Percentiles rank a stretch among this genome's conserved stretches.
Evolutionary conservation across 92 coral and sea anemone species (phyloP).

Genomic region (Pocillopora meandrina): DNA sequence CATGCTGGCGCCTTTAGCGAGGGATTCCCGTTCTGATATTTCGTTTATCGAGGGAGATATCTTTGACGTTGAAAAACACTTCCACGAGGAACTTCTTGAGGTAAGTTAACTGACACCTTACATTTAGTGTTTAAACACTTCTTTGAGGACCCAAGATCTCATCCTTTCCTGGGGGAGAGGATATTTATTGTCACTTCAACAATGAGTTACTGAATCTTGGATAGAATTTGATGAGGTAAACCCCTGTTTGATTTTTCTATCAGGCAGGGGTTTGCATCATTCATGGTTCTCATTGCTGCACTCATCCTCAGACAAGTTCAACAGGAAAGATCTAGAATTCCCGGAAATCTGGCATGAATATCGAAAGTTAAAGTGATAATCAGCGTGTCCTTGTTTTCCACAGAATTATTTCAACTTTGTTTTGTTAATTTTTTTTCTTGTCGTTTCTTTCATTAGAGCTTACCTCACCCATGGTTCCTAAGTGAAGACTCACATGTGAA

Average conservation of each 20-base stretch:
- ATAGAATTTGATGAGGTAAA: background rate
- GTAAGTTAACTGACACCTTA: background rate
- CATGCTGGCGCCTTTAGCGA: conserved; percentile 37
- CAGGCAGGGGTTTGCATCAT: conserved; percentile 48
- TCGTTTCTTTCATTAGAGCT: conserved; percentile 15
- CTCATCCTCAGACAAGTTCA: too few relatives aligned
- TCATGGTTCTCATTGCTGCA: conserved; percentile 50
- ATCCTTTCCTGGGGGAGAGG: too few relatives aligned
- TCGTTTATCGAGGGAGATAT: conserved; percentile 44
- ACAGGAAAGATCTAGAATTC: too few relatives aligned
- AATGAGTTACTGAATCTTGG: background rate
- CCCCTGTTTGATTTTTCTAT: background rate
- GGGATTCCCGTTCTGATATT: conserved; percentile 19
- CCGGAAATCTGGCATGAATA: too few relatives aligned
- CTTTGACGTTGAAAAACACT: conserved; percentile 13
- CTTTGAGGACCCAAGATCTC: background rate
- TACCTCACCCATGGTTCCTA: conserved; percentile 73
- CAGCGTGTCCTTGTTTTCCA: too few relatives aligned
- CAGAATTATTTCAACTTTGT: background rate
- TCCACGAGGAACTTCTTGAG: conserved; percentile 26
- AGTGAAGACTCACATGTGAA: conserved; percentile 66
- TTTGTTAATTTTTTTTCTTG: background rate
- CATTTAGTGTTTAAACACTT: background rate
- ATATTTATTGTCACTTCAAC: background rate
- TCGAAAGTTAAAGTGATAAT: too few relatives aligned